Evolutionary conservation across 1,140 invertebrate species (phyloP).

Genomic region (Philopotamus ludificatus): DNA sequence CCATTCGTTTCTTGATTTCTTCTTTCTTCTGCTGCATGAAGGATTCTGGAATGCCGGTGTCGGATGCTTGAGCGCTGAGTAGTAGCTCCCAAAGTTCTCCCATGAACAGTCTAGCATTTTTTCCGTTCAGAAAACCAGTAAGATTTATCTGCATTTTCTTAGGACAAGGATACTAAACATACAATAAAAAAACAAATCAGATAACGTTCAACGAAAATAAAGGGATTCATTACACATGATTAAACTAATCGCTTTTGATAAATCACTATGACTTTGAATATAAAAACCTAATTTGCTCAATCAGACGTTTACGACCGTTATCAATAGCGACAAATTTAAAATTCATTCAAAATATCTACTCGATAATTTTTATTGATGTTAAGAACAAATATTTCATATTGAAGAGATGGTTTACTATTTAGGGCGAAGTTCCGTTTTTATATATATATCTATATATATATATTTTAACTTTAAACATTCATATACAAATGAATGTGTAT

Average conservation of each 20-base stretch:
- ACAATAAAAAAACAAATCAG: slow-evolving; percentile 25
- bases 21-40: slow-evolving; percentile 96
- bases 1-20: slow-evolving; percentile 80
- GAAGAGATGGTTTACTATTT: no score
- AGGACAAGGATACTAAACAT: slow-evolving; percentile 82
- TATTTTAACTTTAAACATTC: not conserved
- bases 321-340: no score
- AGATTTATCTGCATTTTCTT: slow-evolving; percentile 99
- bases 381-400: no score
- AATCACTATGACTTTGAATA: no score
- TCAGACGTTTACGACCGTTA: no score
- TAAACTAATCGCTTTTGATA: no score
- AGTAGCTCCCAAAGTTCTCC: slow-evolving; percentile 94
- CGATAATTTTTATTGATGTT: no score
- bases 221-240: no score
- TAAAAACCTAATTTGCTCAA: no score
- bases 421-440: no score
- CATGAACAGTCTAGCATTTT: slow-evolving; percentile 97
- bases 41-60: slow-evolving; percentile 89
- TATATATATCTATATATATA: no score
- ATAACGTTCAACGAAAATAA: slow-evolving; percentile 4
- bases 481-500: not conserved
- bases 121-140: slow-evolving; percentile 97
- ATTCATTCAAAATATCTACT: no score
- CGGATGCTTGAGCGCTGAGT: slow-evolving; percentile 91